phyloP scores from a whole-genome alignment of 2,797 vertebrate genomes.

The Knipowitschia caucasica region DNA sequence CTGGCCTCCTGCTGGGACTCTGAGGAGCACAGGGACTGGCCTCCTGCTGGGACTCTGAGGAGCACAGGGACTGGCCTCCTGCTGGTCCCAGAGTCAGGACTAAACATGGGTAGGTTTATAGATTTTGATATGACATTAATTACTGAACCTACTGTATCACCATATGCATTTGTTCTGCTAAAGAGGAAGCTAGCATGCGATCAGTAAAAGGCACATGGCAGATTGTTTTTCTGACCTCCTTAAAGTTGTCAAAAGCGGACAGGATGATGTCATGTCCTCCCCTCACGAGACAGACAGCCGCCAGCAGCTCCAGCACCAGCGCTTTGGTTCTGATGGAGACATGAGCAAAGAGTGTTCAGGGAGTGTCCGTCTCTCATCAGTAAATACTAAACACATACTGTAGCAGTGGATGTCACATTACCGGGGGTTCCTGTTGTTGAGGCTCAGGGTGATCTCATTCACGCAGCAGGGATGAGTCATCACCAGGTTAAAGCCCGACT shows the following conservation, averaged over 20 bases:
- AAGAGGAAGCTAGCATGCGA: no score
- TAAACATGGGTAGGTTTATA: no score
- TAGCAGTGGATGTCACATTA: conserved; percentile 44
- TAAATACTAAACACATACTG: not conserved
- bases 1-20: no score
- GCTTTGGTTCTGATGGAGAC: conserved; percentile 80
- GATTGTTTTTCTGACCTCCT: conserved; percentile 76
- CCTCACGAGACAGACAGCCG: conserved; percentile 86
- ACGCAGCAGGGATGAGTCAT: conserved; percentile 91
- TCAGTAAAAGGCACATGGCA: not conserved
- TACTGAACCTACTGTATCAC: no score
- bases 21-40: no score
- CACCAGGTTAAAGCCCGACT: conserved; percentile 94
- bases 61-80: no score
- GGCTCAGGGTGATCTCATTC: conserved; percentile 92
- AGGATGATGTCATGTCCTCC: conserved; percentile 93
- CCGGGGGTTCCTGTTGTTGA: conserved; percentile 89
- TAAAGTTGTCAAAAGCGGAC: conserved; percentile 87
- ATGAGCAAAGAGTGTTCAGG: not conserved
- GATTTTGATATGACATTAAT: no score
- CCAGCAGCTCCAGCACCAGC: conserved; percentile 87
- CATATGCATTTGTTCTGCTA: no score
- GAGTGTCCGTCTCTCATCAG: not conserved
- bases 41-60: no score
- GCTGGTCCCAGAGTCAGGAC: no score